A percentile compares a stretch with the other conserved stretches of the same genome.
Conservation (phyloP, 2,113 vertebrate genomes). For the Nycticebus coucang region DNA sequence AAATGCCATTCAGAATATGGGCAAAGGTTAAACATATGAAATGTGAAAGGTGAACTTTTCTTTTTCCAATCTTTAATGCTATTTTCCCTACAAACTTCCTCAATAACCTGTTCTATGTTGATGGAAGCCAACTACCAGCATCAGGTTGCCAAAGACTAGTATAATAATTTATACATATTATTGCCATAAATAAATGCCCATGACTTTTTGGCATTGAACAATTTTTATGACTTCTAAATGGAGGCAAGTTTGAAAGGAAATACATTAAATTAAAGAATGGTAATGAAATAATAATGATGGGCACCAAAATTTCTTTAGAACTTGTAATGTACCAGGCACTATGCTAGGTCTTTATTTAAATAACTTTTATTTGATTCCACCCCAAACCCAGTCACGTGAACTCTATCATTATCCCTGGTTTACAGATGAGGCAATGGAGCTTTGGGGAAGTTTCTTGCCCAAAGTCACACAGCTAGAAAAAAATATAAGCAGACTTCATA, state of each 20-base stretch:
- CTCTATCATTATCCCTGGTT: neutral
- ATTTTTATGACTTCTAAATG: neutral
- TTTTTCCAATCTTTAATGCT: neutral
- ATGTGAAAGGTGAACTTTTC: neutral
- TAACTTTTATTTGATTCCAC: neutral
- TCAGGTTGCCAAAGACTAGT: neutral
- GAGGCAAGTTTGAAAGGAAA: slow-evolving; percentile 38
- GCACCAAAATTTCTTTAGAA: neutral
- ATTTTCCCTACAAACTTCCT: neutral
- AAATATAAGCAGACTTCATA: neutral
- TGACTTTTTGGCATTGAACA: slow-evolving; percentile 2
- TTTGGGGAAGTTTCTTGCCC: neutral
- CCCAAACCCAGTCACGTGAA: neutral
- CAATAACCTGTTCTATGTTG: neutral
- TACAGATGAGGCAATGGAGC: neutral
- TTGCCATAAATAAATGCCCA: neutral
- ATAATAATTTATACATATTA: neutral
- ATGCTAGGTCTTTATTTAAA: neutral
- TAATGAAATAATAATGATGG: neutral
- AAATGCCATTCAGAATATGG: neutral
- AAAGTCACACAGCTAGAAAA: neutral
- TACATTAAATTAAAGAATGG: neutral
- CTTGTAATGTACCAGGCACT: neutral
- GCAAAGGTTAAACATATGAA: neutral
- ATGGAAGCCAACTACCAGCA: neutral